Evolutionary conservation across 2,888 invertebrate genomes (phyloP).

Genomic region (Meandrusa payeni): DNA sequence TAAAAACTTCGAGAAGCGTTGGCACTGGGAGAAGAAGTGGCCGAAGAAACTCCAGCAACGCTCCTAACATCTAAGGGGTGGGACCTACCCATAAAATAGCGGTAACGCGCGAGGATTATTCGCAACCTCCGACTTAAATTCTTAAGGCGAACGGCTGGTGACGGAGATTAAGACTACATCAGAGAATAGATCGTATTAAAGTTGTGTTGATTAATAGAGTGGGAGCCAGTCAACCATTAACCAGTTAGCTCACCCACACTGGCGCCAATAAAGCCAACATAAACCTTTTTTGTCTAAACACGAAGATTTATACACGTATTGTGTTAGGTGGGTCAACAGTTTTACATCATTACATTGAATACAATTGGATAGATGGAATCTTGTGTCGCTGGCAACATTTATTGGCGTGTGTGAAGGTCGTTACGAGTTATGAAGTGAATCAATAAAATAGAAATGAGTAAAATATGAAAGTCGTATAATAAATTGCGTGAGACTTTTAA

Average conservation of each 20-base stretch:
- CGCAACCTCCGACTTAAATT: too few relatives aligned
- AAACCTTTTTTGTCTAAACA: slow-evolving; percentile 59
- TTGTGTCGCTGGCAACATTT: slow-evolving; percentile 48
- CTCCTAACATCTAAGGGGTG: too few relatives aligned
- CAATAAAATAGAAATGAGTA: too few relatives aligned
- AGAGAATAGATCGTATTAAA: slow-evolving; percentile 31
- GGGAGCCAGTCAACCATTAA: slow-evolving; percentile 32
- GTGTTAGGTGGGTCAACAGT: slow-evolving; percentile 66
- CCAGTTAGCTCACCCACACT: slow-evolving; percentile 29
- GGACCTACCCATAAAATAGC: too few relatives aligned
- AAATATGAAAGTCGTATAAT: too few relatives aligned
- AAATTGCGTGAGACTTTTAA: too few relatives aligned
- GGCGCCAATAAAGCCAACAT: slow-evolving; percentile 36
- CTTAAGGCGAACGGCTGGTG: too few relatives aligned
- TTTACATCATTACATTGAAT: slow-evolving; percentile 47
- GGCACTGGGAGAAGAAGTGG: too few relatives aligned
- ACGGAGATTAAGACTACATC: too few relatives aligned
- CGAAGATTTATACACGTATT: slow-evolving; percentile 67
- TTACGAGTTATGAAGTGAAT: slow-evolving; percentile 31
- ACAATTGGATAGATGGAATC: slow-evolving; percentile 31
- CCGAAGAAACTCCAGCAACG: too few relatives aligned
- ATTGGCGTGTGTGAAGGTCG: slow-evolving; percentile 43
- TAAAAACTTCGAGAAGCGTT: too few relatives aligned
- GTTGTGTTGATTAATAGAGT: slow-evolving; percentile 36
- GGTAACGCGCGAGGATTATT: too few relatives aligned